Conservation (phyloP, 2,113 vertebrate species). For the Pipra filicauda region DNA sequence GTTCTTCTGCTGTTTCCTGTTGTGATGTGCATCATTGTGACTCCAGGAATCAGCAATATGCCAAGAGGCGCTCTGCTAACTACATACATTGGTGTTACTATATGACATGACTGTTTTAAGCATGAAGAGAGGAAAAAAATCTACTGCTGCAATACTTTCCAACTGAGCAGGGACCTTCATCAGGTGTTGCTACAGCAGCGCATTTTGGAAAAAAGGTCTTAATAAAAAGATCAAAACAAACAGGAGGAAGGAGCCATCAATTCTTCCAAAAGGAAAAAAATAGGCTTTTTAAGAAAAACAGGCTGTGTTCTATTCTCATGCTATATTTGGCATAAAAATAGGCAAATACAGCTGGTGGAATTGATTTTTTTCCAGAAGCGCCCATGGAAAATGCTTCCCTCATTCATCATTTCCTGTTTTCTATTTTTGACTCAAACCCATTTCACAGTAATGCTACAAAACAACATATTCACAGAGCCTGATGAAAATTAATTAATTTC, state of each 20-base stretch:
- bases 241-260: not conserved
- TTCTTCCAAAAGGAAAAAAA: not conserved
- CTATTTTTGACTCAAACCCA: not conserved
- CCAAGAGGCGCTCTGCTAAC: not conserved
- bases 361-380: not conserved
- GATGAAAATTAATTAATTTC: not conserved
- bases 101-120: not conserved
- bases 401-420: not conserved
- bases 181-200: not conserved
- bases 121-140: not conserved
- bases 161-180: not conserved
- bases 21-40: not conserved
- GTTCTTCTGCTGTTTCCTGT: not conserved
- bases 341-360: not conserved
- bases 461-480: not conserved
- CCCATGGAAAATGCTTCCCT: not conserved
- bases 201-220: not conserved
- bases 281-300: not conserved
- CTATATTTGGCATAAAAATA: not conserved
- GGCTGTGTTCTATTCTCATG: not conserved
- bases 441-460: not conserved
- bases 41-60: not conserved
- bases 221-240: not conserved
- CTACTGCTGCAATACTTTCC: not conserved
- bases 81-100: too few relatives aligned